These are phyloP conservation scores for Lepidocolaptes lacrymiger DNA, from an alignment of 2,797 vertebrate species.

Conservation along the genomic window DNA sequence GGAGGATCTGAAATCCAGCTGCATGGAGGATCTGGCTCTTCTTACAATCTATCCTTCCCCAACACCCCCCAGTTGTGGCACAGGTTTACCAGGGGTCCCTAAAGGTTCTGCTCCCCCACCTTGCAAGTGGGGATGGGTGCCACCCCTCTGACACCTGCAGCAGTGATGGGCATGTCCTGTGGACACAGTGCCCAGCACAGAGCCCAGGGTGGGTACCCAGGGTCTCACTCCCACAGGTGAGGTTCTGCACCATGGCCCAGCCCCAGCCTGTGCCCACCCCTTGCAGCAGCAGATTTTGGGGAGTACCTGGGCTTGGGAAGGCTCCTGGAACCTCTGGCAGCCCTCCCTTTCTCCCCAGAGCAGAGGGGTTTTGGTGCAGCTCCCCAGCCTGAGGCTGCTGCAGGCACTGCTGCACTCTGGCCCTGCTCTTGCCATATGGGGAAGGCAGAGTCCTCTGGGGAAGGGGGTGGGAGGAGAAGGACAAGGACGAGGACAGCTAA, in stretches of 20 bases:
- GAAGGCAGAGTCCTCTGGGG: neutral
- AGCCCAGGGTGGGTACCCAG: rapidly evolving
- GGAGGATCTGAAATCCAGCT: neutral
- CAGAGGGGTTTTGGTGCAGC: rapidly evolving
- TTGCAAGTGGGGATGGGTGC: neutral
- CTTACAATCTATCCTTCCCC: neutral
- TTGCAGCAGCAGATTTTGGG: neutral
- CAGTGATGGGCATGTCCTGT: rapidly evolving
- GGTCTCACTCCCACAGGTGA: neutral
- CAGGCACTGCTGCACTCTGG: rapidly evolving
- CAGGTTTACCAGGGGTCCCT: neutral
- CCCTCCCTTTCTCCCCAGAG: neutral
- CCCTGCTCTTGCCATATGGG: rapidly evolving
- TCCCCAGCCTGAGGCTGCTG: neutral
- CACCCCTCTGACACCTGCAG: rapidly evolving
- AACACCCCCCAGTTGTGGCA: rapidly evolving
- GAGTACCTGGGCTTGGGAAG: neutral
- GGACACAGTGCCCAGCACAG: neutral
- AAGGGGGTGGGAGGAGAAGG: neutral
- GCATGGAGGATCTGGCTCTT: neutral
- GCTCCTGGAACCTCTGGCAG: neutral
- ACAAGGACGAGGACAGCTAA: neutral
- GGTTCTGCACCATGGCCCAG: neutral
- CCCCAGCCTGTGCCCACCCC: no score
- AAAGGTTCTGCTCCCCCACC: neutral